A percentile compares a stretch with the other conserved stretches of the same genome.
These are phyloP conservation scores for Papilio aristodemus DNA, from an alignment of 1,140 invertebrate genomes.

Conservation along the genomic window DNA sequence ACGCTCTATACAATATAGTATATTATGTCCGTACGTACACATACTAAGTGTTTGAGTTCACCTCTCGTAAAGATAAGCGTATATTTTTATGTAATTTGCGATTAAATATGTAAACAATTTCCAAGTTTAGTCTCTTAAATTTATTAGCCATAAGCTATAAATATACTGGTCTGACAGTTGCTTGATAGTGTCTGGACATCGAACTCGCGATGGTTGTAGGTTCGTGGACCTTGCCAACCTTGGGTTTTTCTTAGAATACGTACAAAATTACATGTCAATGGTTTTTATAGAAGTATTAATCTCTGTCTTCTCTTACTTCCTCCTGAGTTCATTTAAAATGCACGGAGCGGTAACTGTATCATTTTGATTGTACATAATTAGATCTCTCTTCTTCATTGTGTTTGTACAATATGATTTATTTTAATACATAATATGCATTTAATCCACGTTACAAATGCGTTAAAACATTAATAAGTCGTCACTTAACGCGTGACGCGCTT, in stretches of 20 bases:
- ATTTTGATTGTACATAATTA: no score
- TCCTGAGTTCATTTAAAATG: no score
- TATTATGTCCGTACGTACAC: constrained; percentile 35
- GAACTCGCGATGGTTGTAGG: background rate
- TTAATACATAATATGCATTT: background rate
- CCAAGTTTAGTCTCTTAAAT: constrained; percentile 11
- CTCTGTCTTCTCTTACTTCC: no score
- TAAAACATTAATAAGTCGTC: constrained; percentile 3
- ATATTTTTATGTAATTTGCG: constrained; percentile 33
- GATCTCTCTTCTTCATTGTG: no score
- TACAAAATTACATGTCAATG: background rate
- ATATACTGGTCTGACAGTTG: constrained; percentile 4
- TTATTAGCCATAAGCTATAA: background rate
- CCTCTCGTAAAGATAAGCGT: constrained; percentile 13
- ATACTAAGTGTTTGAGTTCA: constrained; percentile 23
- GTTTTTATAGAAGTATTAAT: background rate
- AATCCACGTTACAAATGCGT: background rate
- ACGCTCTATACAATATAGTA: constrained; percentile 37
- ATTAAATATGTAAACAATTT: constrained; percentile 19
- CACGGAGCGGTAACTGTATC: no score
- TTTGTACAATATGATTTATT: no score
- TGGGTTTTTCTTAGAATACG: constrained; percentile 13
- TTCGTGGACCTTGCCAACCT: constrained; percentile 1
- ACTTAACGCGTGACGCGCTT: constrained; percentile 18
- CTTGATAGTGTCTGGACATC: constrained; percentile 8